These are phyloP conservation scores for Pterophyllum scalare DNA, from an alignment of 2,113 vertebrate genomes.

Conservation along the genomic window DNA sequence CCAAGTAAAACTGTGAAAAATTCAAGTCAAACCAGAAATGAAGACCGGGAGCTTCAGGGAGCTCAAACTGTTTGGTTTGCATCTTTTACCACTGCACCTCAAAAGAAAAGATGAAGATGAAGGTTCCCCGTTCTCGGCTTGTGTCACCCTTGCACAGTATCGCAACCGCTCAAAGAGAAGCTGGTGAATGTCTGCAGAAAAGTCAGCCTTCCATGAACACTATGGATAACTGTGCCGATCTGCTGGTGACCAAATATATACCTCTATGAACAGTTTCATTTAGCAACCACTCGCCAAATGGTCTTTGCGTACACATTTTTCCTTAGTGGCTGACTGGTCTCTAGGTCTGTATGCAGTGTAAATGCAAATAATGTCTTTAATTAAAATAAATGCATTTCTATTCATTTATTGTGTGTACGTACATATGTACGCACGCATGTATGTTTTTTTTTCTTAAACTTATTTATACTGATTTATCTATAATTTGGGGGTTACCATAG, in stretches of 20 bases:
- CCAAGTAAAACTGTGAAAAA: neutral
- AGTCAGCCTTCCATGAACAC: neutral
- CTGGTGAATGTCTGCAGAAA: neutral
- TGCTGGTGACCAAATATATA: neutral
- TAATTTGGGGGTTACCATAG: neutral
- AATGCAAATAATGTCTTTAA: neutral
- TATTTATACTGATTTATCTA: neutral
- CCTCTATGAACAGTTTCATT: neutral
- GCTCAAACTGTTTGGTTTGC: neutral
- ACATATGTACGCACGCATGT: too few species aligned
- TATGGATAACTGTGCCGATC: accelerated
- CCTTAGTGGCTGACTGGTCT: neutral
- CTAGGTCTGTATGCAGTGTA: neutral
- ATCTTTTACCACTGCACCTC: neutral
- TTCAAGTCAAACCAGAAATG: too few species aligned
- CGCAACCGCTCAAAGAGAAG: neutral
- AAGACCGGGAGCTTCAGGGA: neutral
- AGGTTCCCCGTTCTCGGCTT: neutral
- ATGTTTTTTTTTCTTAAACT: too few species aligned
- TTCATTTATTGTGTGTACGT: neutral
- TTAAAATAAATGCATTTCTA: neutral
- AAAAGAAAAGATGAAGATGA: neutral
- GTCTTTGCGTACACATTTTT: neutral
- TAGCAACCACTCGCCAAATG: neutral
- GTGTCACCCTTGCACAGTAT: neutral